Conservation (phyloP, 2,113 vertebrate genomes). For the Tragelaphus strepsiceros region DNA sequence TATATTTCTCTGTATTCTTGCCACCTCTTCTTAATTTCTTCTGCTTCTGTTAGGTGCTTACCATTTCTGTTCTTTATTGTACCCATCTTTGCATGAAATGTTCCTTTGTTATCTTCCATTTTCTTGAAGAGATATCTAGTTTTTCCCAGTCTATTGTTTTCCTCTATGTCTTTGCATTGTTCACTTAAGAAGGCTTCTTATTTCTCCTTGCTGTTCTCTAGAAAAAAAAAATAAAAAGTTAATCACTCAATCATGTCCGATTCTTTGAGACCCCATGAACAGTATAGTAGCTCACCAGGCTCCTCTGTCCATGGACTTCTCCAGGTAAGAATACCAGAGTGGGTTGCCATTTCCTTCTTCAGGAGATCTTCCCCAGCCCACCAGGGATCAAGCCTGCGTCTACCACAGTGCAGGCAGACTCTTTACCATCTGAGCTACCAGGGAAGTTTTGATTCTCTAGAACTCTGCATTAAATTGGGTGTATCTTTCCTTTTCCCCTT, state of each 20-base stretch:
- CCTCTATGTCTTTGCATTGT: not conserved
- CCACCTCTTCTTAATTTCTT: not conserved
- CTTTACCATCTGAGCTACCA: not conserved
- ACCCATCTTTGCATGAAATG: not conserved
- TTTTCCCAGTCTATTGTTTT: not conserved
- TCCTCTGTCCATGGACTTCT: not conserved
- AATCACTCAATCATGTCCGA: rapidly evolving
- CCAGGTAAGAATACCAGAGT: not conserved
- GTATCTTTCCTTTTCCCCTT: not conserved
- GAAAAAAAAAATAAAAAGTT: not conserved
- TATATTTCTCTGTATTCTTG: not conserved
- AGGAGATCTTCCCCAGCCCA: not conserved
- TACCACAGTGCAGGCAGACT: rapidly evolving
- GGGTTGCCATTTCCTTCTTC: not conserved
- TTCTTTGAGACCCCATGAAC: not conserved
- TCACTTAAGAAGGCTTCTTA: not conserved
- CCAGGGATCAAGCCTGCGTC: not conserved
- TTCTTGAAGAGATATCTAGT: not conserved
- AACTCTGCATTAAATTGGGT: not conserved
- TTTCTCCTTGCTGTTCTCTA: not conserved
- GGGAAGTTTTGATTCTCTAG: not conserved
- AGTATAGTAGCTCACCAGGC: not conserved
- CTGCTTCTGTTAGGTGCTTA: not conserved
- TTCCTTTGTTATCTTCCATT: not conserved
- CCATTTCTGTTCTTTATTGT: not conserved